Evolutionary conservation across 1,140 invertebrate genomes (phyloP).

Genomic region (Drosophila mauritiana): DNA sequence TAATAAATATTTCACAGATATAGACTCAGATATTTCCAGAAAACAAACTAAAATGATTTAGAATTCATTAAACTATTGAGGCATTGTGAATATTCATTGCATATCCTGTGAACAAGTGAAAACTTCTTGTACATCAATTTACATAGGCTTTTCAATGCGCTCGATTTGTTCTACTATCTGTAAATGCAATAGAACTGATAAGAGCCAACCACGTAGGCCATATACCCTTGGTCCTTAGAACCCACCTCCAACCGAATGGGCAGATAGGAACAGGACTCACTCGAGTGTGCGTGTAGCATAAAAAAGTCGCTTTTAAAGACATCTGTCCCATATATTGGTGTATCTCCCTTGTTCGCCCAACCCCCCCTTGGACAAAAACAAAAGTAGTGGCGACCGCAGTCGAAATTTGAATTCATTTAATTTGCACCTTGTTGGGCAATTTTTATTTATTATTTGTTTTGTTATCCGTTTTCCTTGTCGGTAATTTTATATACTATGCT

Average conservation of each 20-base stretch:
- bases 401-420: conserved; percentile 76
- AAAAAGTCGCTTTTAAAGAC: conserved; percentile 49
- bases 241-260: conserved; percentile 5
- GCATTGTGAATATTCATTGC: no score
- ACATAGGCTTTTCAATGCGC: no score
- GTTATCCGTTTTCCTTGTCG: conserved; percentile 15
- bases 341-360: conserved; percentile 17
- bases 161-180: no score
- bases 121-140: no score
- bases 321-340: conserved; percentile 63
- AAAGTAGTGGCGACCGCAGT: conserved; percentile 49
- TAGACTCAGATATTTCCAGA: no score
- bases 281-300: conserved; percentile 6
- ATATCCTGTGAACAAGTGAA: no score
- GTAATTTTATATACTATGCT: conserved; percentile 36
- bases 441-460: conserved; percentile 58
- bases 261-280: conserved; percentile 28
- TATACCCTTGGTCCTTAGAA: not conserved
- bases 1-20: not conserved
- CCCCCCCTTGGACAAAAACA: conserved; percentile 1
- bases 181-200: no score
- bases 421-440: conserved; percentile 79
- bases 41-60: not conserved
- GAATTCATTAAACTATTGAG: no score
- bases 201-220: not conserved